Conservation (phyloP, 1,140 invertebrate species). For the Luehdorfia chinensis region DNA sequence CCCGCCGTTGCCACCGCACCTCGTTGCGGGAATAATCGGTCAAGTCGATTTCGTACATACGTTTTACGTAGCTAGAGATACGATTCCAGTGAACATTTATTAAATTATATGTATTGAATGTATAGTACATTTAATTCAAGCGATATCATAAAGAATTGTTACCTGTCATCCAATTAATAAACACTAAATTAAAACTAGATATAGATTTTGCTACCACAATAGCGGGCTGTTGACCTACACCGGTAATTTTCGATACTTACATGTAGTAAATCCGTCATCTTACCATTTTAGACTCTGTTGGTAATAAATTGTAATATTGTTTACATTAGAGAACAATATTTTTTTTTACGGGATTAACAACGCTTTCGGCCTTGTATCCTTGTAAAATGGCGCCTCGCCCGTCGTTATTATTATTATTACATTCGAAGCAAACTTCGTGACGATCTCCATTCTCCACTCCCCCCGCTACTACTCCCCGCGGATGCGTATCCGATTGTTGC, state of each 20-base stretch:
- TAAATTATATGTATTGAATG: conserved; percentile 7
- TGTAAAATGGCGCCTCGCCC: conserved; percentile 75
- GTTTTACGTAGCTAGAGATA: conserved; percentile 19
- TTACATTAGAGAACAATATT: conserved; percentile 14
- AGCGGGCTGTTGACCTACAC: conserved; percentile 68
- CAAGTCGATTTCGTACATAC: conserved; percentile 51
- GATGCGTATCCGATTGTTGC: conserved; percentile 76
- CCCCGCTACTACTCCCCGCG: conserved; percentile 58
- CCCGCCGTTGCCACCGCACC: conserved; percentile 66
- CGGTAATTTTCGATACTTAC: too few relatives aligned
- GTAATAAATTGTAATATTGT: conserved; percentile 28
- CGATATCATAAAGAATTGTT: background rate
- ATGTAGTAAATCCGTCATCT: conserved; percentile 15
- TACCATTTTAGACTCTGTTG: conserved; percentile 26
- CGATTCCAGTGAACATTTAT: conserved; percentile 20
- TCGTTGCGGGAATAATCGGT: conserved; percentile 70
- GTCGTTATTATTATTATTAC: conserved; percentile 74
- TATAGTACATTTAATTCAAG: conserved; percentile 14
- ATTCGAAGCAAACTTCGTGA: conserved; percentile 75
- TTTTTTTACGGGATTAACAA: conserved; percentile 54
- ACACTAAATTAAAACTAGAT: too few relatives aligned
- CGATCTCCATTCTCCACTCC: conserved; percentile 65
- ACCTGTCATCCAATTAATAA: too few relatives aligned
- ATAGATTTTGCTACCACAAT: too few relatives aligned
- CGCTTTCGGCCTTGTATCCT: conserved; percentile 73